Conservation (phyloP, 2,797 vertebrate genomes). For the Denticeps clupeoides region DNA sequence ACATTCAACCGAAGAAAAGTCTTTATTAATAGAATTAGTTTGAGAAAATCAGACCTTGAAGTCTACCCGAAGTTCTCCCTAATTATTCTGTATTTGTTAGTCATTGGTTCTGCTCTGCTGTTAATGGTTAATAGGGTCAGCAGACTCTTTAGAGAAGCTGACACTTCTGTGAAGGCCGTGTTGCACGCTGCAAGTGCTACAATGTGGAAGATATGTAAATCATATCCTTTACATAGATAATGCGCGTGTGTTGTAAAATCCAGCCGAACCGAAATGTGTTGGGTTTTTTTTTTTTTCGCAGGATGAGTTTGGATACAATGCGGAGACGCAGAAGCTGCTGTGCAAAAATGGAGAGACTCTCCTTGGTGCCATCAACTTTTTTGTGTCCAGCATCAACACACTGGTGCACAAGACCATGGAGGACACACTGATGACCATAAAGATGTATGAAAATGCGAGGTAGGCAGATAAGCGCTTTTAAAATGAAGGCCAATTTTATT, state of each 20-base stretch:
- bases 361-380: constrained; percentile 87
- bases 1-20: no score
- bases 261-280: no score
- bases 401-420: constrained; percentile 98
- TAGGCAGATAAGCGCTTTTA: constrained; percentile 28
- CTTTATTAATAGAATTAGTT: no score
- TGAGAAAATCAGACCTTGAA: no score
- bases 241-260: no score
- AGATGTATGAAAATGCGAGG: constrained; percentile 88
- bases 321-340: constrained; percentile 87
- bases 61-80: no score
- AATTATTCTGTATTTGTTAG: not conserved
- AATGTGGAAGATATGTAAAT: no score
- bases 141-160: no score
- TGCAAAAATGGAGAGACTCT: constrained; percentile 93
- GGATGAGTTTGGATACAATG: constrained; percentile 97
- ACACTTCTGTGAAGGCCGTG: no score
- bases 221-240: no score
- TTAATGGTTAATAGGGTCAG: no score
- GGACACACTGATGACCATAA: constrained; percentile 90
- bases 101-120: not conserved
- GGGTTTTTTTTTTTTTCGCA: constrained; percentile 29
- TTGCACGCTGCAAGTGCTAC: no score
- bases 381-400: constrained; percentile 89
- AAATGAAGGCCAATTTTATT: not conserved